Evolutionary conservation across 2,113 vertebrate species (phyloP), one percentile per base, ranked within the genome.

Genomic region (Brienomyrus longianalis): DNA sequence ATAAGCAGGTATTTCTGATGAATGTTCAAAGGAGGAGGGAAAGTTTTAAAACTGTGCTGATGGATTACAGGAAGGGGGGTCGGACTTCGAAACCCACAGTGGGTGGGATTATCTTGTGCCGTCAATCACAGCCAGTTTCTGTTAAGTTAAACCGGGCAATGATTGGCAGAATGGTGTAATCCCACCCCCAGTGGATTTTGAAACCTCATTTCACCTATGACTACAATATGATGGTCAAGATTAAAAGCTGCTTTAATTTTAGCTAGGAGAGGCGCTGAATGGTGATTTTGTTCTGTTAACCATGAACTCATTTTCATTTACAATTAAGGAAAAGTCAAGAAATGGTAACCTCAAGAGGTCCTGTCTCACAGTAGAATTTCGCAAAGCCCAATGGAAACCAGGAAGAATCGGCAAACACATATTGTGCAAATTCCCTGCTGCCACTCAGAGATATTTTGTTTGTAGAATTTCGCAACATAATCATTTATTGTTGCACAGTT

Each of bases 91-190:
- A 39, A 43, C 31, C 35, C 13, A 80, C 15, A 80, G 74, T 80
- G 74, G 74, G 74, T 80, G 74, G 74, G 31, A 80, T 80, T 80
- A 80, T 80, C 31, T 17, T 35, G 15, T 43, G 15, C 35, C 35
- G 5, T 80, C 74, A 80, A 80, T 80, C 74, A 80, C 13, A 19
- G 74, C 17, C 74, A 80, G 35, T 19, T 80, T 43, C 74, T 80
- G 74, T 80, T 80, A 80, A 80, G 13, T 43, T 43, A 80, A 80
- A 80, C n/a, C 35, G 39, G 31, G 27, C 31, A 7, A 17, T 80
- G 74, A 80, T 19, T 80, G 74, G 74, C 74, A 80, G 74, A 80
- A 80, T 80, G 74, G 74, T 80, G 74, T 43, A 19, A 80, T 80
- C 35, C 74, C 35, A 39, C 15, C 74, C 74, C 74, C 35, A 19